Base-by-base conservation (phyloP, 2,797 vertebrate species). In the Danio kyathit region DNA sequence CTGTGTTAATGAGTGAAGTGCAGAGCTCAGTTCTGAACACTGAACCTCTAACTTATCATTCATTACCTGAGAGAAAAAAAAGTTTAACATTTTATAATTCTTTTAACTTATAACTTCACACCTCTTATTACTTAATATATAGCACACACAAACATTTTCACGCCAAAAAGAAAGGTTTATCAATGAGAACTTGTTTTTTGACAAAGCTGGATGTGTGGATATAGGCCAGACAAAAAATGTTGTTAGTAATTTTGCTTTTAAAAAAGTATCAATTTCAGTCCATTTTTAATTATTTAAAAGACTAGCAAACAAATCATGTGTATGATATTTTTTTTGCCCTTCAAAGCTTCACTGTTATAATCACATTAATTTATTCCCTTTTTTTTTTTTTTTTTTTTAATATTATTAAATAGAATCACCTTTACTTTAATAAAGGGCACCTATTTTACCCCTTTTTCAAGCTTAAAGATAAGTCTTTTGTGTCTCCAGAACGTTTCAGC, bases 31-130 rank as follows among this genome's bases (percentile, higher is more conserved):
- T 74, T 93, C 87, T 46, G 88, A 87, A 85, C 90, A 93, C 74
- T 94, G 90, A 65, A 73, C 83, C 49, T 88, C 88, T 83, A 95
- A 82, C 11, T 89, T 83, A 21, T 89, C 85, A 85, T 94, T 95
- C 52, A 93, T 85, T 65, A 60, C 74, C 94, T 95, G 83, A 74
- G 12, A 75, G 43, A n/a, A 56, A 7, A 76, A 16, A 65, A 1
- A 65, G 40, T 4, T 40, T 5, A 48, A 48, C 10, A 12, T 21
- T 11, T 43, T 56, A 8, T 1, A 9, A 60, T 60, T n/a, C n/a
- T n/a, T n/a, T n/a, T n/a, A n/a, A n/a, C n/a, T n/a, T n/a, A n/a
- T n/a, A n/a, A n/a, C n/a, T n/a, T n/a, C n/a, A n/a, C n/a, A n/a
- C n/a, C n/a, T n/a, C n/a, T n/a, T n/a, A n/a, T n/a, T n/a, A n/a